phyloP scores from a whole-genome alignment of 2,888 invertebrate genomes.

The Biston stratarius region DNA sequence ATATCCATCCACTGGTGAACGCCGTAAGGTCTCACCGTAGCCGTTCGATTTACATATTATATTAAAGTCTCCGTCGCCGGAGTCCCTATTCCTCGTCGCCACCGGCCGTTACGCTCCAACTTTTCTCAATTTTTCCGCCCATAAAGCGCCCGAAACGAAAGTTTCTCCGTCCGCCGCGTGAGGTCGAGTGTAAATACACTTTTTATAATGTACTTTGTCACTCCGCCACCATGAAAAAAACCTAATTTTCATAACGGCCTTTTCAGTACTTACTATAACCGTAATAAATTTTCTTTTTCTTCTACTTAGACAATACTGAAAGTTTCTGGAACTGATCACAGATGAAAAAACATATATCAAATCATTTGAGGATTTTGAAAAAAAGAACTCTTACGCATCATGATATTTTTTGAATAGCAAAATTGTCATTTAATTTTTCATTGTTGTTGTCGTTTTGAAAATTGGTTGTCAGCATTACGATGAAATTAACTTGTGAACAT shows the following conservation, averaged over 20 bases:
- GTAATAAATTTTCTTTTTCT: slow-evolving; percentile 18
- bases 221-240: slow-evolving; percentile 69
- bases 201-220: slow-evolving; percentile 84
- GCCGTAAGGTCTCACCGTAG: slow-evolving; percentile 77
- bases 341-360: no score
- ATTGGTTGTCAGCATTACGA: no score
- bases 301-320: no score
- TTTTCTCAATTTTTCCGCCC: slow-evolving; percentile 86
- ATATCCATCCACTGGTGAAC: slow-evolving; percentile 67
- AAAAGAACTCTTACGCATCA: no score
- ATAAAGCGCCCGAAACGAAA: slow-evolving; percentile 84
- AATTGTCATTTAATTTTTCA: no score
- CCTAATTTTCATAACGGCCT: slow-evolving; percentile 73
- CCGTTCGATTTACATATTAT: slow-evolving; percentile 86
- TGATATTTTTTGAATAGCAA: no score
- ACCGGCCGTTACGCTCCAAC: slow-evolving; percentile 85
- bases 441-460: no score
- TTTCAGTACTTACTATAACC: slow-evolving; percentile 39
- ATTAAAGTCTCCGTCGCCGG: slow-evolving; percentile 79
- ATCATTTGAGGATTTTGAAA: no score
- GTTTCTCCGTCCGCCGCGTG: slow-evolving; percentile 79
- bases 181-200: slow-evolving; percentile 85
- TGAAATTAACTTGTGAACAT: no score
- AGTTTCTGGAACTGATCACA: no score
- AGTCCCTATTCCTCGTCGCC: slow-evolving; percentile 73